Conservation (phyloP, 92 coral and sea anemone species). For the Diadumene lineata region DNA sequence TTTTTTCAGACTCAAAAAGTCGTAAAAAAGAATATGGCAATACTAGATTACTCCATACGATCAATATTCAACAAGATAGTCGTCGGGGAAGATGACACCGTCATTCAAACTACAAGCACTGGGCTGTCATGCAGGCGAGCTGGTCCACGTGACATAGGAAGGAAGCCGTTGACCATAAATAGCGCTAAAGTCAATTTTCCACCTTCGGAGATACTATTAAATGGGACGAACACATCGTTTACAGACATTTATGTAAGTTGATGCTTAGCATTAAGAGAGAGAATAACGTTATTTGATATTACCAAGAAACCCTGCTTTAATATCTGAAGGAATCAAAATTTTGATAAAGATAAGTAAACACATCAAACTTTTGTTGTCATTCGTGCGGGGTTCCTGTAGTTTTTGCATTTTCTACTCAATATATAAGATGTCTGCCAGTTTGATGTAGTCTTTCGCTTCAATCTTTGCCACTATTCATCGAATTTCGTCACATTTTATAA, state of each 20-base stretch:
- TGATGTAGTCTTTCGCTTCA: no score
- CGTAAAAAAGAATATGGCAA: conserved; percentile 46
- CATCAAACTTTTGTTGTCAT: no score
- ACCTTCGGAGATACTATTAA: conserved; percentile 12
- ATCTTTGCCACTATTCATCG: no score
- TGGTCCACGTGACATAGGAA: not conserved
- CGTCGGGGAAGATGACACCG: conserved; percentile 42
- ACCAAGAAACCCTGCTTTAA: no score
- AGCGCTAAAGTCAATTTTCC: conserved; percentile 49
- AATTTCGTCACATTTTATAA: no score
- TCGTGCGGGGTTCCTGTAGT: no score
- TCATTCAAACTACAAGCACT: conserved; percentile 49
- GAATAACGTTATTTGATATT: no score
- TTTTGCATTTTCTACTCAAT: no score
- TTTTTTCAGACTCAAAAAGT: conserved; percentile 42
- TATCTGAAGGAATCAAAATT: no score
- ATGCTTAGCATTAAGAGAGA: no score
- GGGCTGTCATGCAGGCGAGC: conserved; percentile 39
- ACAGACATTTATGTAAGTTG: conserved; percentile 26
- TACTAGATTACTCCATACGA: conserved; percentile 40
- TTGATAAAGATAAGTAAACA: no score
- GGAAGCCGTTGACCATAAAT: conserved; percentile 33
- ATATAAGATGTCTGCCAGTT: no score
- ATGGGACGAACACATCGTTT: not conserved
- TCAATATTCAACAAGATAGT: conserved; percentile 50